Percentiles rank a stretch among this genome's conserved stretches.
Conservation (phyloP, 2,888 invertebrate species). For the Chromoteleia sp. region DNA sequence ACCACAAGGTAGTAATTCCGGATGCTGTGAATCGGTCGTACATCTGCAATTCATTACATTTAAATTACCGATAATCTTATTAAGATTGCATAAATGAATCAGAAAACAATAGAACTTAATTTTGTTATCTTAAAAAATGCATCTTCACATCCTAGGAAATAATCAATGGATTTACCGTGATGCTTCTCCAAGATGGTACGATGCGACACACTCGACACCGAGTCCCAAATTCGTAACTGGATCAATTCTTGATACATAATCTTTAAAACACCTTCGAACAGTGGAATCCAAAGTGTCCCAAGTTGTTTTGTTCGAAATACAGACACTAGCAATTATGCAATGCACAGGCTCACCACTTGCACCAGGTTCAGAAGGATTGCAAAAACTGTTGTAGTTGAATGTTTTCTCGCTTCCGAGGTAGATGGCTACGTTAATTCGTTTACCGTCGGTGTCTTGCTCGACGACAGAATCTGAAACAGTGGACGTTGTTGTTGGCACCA, state of each 20-base stretch:
- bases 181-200: constrained; percentile 97
- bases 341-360: constrained; percentile 81
- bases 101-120: too few species aligned
- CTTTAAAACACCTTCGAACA: constrained; percentile 96
- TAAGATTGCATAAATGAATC: too few species aligned
- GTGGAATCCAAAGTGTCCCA: constrained; percentile 98
- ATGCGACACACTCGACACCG: constrained; percentile 93
- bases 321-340: constrained; percentile 93
- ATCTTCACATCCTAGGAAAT: too few species aligned
- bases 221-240: constrained; percentile 88
- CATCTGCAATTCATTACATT: constrained; percentile 85
- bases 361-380: constrained; percentile 83
- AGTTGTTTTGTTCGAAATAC: constrained; percentile 95
- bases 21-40: constrained; percentile 91
- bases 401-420: constrained; percentile 90
- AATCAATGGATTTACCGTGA: too few species aligned
- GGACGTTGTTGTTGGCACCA: constrained; percentile 74
- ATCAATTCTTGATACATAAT: constrained; percentile 96
- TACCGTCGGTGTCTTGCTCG: constrained; percentile 91
- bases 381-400: constrained; percentile 87
- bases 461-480: constrained; percentile 76
- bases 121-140: too few species aligned
- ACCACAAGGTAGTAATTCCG: constrained; percentile 96
- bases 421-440: constrained; percentile 94
- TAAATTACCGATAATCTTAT: not conserved